These are phyloP conservation scores for Sebastes dallii DNA, from an alignment of 2,797 vertebrate species.

Conservation along the genomic window DNA sequence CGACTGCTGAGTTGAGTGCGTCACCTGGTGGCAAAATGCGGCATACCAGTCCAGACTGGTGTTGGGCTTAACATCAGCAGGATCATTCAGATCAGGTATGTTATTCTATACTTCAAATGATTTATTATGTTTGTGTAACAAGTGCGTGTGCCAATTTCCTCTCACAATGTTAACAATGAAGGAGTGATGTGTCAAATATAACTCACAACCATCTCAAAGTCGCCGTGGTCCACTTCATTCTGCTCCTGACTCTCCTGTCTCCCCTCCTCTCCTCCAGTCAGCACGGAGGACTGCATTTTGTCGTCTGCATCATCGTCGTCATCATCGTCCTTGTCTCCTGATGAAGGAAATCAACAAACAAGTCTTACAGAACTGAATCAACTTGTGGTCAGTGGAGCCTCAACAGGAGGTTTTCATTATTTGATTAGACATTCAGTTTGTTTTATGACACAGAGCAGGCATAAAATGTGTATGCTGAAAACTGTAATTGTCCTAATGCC, in stretches of 20 bases:
- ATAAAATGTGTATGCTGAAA: not conserved
- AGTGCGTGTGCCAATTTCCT: not conserved
- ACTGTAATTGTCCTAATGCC: not conserved
- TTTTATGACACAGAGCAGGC: not conserved
- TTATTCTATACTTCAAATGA: not conserved
- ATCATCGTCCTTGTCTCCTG: conserved; percentile 98
- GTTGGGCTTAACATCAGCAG: no score
- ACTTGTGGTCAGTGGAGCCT: not conserved
- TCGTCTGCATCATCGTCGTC: conserved; percentile 96
- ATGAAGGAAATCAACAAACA: not conserved
- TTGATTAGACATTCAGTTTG: not conserved
- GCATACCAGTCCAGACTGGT: no score
- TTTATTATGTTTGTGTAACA: not conserved
- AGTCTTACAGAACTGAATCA: not conserved
- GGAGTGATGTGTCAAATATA: not conserved
- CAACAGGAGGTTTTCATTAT: not conserved
- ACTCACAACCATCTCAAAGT: conserved; percentile 99
- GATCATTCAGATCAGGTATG: not conserved
- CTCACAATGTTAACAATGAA: not conserved
- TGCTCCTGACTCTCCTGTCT: conserved; percentile 96
- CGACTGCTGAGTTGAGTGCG: no score
- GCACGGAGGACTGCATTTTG: conserved; percentile 93
- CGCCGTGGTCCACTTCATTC: conserved; percentile 95
- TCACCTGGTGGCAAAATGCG: no score
- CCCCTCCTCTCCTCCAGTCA: conserved; percentile 89